phyloP scores from a whole-genome alignment of 2,113 vertebrate genomes.

The Acinonyx jubatus region DNA sequence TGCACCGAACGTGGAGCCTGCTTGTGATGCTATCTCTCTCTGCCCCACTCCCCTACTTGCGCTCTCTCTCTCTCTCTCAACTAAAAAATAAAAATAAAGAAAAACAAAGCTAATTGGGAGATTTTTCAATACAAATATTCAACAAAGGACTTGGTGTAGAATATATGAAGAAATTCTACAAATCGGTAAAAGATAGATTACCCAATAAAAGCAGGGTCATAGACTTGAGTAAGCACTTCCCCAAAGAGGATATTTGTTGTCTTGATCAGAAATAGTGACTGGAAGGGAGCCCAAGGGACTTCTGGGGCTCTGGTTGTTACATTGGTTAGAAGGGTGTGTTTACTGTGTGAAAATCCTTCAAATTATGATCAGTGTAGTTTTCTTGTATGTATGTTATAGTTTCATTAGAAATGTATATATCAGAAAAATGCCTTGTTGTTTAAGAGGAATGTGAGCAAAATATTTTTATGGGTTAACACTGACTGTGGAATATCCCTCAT shows the following conservation, averaged over 20 bases:
- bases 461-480: background rate
- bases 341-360: slow-evolving; percentile 5
- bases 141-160: background rate
- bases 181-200: background rate
- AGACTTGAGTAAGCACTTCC: slow-evolving; percentile 10
- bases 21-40: no score
- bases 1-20: no score
- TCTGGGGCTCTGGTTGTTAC: slow-evolving; percentile 8
- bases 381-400: slow-evolving; percentile 17
- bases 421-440: background rate
- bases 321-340: background rate
- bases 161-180: background rate
- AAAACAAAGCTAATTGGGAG: background rate
- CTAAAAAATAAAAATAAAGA: no score
- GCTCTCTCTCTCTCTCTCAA: no score
- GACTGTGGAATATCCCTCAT: background rate
- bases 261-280: background rate
- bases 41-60: no score
- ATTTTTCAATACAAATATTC: background rate
- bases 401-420: background rate
- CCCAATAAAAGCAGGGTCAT: background rate
- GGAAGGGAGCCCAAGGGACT: background rate
- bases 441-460: background rate
- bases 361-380: background rate
- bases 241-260: background rate